Evolutionary conservation across 2,888 invertebrate genomes (phyloP).

Genomic region (Cataglyphis altisquamis): DNA sequence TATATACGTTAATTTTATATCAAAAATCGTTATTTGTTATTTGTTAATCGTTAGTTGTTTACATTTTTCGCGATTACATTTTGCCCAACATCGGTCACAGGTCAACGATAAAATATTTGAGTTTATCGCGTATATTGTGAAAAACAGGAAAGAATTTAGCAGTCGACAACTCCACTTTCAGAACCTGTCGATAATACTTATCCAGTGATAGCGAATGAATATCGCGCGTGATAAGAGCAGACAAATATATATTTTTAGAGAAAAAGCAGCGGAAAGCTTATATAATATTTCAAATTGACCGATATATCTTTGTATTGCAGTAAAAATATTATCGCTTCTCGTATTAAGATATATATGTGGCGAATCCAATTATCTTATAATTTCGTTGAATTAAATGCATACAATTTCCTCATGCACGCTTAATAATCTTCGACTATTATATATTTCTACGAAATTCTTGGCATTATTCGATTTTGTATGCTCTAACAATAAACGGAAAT

Average conservation of each 20-base stretch:
- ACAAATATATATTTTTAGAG: constrained; percentile 32
- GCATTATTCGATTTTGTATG: constrained; percentile 13
- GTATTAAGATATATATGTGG: not conserved
- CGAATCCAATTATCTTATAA: not conserved
- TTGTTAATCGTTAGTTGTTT: too few species aligned
- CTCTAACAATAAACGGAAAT: not conserved
- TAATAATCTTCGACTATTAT: constrained; percentile 3
- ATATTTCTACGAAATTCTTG: constrained; percentile 15
- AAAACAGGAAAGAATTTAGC: constrained; percentile 13
- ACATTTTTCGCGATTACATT: not conserved
- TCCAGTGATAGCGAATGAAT: not conserved
- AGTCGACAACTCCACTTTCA: constrained; percentile 10
- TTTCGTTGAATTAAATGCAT: not conserved
- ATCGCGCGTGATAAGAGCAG: constrained; percentile 2
- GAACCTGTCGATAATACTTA: constrained; percentile 32
- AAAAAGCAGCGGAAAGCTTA: not conserved
- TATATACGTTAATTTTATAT: not conserved
- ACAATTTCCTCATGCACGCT: not conserved
- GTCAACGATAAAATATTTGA: constrained; percentile 26
- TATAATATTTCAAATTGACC: not conserved
- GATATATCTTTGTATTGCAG: not conserved
- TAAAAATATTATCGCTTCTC: not conserved
- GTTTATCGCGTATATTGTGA: constrained; percentile 4
- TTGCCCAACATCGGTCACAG: not conserved
- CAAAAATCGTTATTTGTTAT: constrained; percentile 12